Conservation (phyloP, 1,140 invertebrate species). For the Temnothorax longispinosus region DNA sequence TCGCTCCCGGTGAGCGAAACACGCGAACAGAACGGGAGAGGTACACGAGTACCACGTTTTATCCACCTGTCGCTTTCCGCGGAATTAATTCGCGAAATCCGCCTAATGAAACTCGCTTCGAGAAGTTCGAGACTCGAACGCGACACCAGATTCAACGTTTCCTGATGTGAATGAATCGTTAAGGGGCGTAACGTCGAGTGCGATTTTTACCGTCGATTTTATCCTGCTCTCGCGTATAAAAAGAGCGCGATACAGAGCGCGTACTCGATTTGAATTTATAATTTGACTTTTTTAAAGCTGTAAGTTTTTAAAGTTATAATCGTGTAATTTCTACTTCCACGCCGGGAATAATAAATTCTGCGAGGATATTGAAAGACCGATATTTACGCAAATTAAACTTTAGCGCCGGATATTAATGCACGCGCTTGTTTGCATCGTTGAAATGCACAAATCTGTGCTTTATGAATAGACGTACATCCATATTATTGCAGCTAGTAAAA, state of each 20-base stretch:
- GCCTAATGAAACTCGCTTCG: slow-evolving; percentile 23
- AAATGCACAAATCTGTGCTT: slow-evolving; percentile 5
- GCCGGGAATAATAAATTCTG: background rate
- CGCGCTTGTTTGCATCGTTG: background rate
- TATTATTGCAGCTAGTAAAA: slow-evolving; percentile 28
- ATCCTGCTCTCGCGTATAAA: background rate
- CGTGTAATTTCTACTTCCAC: background rate
- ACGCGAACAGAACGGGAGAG: background rate
- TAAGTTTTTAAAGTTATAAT: background rate
- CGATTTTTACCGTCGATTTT: background rate
- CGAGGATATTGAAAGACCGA: background rate
- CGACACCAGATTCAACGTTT: slow-evolving; percentile 16
- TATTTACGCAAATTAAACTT: background rate
- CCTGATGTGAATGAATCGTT: slow-evolving; percentile 24
- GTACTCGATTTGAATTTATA: background rate
- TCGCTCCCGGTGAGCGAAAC: background rate
- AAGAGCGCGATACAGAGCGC: background rate
- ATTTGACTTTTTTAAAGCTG: background rate
- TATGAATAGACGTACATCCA: slow-evolving; percentile 1
- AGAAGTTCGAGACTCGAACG: background rate
- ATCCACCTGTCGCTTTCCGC: slow-evolving; percentile 61
- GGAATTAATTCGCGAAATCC: slow-evolving; percentile 48
- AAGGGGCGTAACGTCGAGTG: background rate
- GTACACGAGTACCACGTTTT: slow-evolving; percentile 18
- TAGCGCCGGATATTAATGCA: slow-evolving; percentile 10